These are phyloP conservation scores for Nemapogon koenigi DNA, from an alignment of 2,888 invertebrate genomes.

Conservation along the genomic window DNA sequence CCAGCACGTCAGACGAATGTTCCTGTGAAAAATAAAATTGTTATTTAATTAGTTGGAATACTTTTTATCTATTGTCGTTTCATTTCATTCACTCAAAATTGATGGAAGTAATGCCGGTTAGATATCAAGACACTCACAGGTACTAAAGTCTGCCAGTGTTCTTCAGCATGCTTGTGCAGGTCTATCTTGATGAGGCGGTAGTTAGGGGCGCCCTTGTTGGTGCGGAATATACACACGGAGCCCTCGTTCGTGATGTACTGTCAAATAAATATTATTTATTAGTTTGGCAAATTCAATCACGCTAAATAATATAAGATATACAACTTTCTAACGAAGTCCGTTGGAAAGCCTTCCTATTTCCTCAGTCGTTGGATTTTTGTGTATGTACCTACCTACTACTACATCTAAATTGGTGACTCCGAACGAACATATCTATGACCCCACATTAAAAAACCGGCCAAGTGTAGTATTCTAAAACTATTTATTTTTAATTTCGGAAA, in stretches of 20 bases:
- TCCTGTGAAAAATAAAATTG: too few relatives aligned
- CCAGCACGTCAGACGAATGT: slow-evolving; percentile 85
- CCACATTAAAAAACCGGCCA: too few relatives aligned
- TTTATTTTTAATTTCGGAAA: too few relatives aligned
- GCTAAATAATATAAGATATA: too few relatives aligned
- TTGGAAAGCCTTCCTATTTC: too few relatives aligned
- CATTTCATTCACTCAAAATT: background rate
- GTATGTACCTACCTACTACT: too few relatives aligned
- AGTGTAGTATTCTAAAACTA: too few relatives aligned
- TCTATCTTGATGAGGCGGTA: slow-evolving; percentile 88
- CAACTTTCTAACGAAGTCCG: too few relatives aligned
- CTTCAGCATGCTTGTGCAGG: slow-evolving; percentile 71
- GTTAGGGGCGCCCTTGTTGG: slow-evolving; percentile 93
- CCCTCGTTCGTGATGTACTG: slow-evolving; percentile 92
- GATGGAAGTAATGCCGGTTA: background rate
- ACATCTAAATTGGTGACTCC: too few relatives aligned
- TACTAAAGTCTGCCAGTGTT: slow-evolving; percentile 85
- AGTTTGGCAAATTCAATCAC: too few relatives aligned
- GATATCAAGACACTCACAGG: slow-evolving; percentile 43
- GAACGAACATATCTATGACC: too few relatives aligned
- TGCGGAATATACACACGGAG: slow-evolving; percentile 82
- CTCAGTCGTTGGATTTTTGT: too few relatives aligned
- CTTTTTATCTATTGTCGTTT: background rate
- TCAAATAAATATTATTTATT: slow-evolving; percentile 14
- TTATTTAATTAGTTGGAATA: background rate